phyloP scores from a whole-genome alignment of 2,113 vertebrate species.

The Apus apus region DNA sequence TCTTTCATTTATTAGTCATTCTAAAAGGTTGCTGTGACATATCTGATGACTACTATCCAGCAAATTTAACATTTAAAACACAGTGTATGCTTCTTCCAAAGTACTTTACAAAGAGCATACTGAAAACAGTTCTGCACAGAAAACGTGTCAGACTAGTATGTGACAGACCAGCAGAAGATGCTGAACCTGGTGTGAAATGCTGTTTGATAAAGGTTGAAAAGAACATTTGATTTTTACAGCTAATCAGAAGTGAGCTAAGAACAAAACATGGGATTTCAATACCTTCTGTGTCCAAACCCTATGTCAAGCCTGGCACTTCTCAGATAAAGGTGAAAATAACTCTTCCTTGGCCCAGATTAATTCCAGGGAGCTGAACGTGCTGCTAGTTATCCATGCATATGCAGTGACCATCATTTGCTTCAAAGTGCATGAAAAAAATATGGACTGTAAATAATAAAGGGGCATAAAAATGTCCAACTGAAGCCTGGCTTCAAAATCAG shows the following conservation, averaged over 20 bases:
- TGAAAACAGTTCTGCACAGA: background rate
- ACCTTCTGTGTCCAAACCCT: background rate
- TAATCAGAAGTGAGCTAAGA: background rate
- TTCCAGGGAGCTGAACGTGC: background rate
- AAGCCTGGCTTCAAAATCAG: background rate
- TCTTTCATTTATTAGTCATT: background rate
- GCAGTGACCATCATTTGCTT: background rate
- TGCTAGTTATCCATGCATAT: background rate
- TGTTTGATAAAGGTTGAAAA: background rate
- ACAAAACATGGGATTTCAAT: background rate
- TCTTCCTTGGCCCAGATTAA: background rate
- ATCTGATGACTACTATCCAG: background rate
- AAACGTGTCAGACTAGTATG: conserved; percentile 2
- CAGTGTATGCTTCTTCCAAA: background rate
- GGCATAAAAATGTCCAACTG: background rate
- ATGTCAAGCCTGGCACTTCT: background rate
- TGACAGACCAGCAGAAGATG: background rate
- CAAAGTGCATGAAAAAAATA: background rate
- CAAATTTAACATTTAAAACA: background rate
- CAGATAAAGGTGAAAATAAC: background rate
- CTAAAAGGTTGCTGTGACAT: background rate
- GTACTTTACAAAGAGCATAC: background rate
- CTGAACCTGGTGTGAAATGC: background rate
- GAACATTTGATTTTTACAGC: background rate
- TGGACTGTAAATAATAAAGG: background rate